Base-by-base conservation (phyloP, 2,888 invertebrate species). In the Gasteruption jaculator region DNA sequence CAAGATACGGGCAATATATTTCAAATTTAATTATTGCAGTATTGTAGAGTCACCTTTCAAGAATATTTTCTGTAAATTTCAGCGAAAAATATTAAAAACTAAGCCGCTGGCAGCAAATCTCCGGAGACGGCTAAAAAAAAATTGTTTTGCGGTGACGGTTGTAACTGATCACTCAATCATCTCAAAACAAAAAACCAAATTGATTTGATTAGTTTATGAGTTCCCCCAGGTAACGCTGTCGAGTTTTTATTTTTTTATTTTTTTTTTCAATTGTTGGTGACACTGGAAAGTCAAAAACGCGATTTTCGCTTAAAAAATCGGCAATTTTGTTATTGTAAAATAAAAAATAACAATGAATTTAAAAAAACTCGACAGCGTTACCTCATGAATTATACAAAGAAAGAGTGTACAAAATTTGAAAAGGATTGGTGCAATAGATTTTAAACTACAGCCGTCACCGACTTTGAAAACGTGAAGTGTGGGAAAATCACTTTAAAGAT, bases 131-230 rank as follows among this genome's bases (percentile, higher is more conserved):
- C 44, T 46, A 42, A 36, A 43, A 46, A 44, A 46, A 44, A 46
- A 37, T 49, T n/a, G 43, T 31, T 25, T 46, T 45, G 41, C 44
- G 41, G 46, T 46, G 48, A 34, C 43, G 43, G 34, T 46, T 34
- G 43, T 46, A 50, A 46, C 44, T 48, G 14, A 38, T 37, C 38
- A 41, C 45, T 46, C 43, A 43, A 48, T 48, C 35, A 52, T 52
- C 45, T 43, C 41, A 45, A 45, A 52, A 45, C 36, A 49, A 48
- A 46, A 46, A 50, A 46, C 40, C 33, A 43, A 46, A 46, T 15
- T 41, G 36, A 19, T 25, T 48, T 48, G 33, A 33, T 44, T 38
- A 48, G 38, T 37, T 45, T 29, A 48, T 41, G 29, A 29, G 14
- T 48, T 45, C 44, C 34, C 33, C 47, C 43, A 38, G 35, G 46